Base-by-base conservation (phyloP, 2,888 invertebrate genomes). In the Silvanus unidentatus region DNA sequence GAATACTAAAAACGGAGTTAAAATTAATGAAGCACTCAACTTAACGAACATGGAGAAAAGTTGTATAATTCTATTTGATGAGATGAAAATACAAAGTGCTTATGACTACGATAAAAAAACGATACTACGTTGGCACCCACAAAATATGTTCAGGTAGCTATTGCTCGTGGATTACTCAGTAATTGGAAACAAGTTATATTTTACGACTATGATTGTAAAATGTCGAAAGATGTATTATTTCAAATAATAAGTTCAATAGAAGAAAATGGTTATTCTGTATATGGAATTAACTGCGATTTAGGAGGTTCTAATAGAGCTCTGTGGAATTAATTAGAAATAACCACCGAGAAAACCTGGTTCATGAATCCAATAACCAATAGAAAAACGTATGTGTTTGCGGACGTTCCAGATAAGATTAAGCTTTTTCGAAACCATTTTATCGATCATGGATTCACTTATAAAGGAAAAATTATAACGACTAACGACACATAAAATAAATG, bases 61-160 rank as follows among this genome's bases (percentile, higher is more conserved):
- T 6, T 58, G 54, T 50, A 43, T 52, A 11, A 28, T 57, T 16
- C 48, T 46, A 11, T 55, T 55, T 41, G 58, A 58, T 45, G 56
- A 58, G 43, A 53, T 57, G 47, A 55, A 55, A 40, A 47, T 57
- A 13, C 43, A 47, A 27, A 44, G 37, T 40, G 16, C 16, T 8
- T 53, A 50, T 35, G 47, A 49, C 2, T 58, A 57, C 43, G 56
- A 59, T 40, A 48, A 51, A 44, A 27, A 32, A 32, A 9, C 12
- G 32, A 32, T 12, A 32, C 32, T 11, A 32, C 32, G n/a, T 8
- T 32, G 32, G 32, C 32, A 11, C 32, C 32, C n/a, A 32, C 32
- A n/a, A 32, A 32, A 32, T 32, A 32, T 32, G 32, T 32, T 11
- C 32, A 32, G 12, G 32, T 12, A 11, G 32, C 12, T 32, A 3